Conservation (phyloP, 2,888 invertebrate genomes). For the Amphipyra berbera region DNA sequence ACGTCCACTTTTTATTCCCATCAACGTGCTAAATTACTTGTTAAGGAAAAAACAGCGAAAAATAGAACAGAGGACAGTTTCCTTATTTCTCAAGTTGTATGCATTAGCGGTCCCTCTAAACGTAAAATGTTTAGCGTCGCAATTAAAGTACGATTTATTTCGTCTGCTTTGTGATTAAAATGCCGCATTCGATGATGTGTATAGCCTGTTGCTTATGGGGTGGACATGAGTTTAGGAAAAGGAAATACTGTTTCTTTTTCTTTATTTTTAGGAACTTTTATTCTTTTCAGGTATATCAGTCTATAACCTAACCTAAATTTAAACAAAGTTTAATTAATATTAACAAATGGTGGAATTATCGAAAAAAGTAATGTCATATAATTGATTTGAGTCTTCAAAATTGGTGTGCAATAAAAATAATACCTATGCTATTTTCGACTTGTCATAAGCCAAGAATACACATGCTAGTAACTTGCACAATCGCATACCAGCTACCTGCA, state of each 20-base stretch:
- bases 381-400: too few relatives aligned
- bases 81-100: constrained; percentile 40
- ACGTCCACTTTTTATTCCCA: constrained; percentile 17
- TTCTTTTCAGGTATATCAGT: too few relatives aligned
- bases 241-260: neutral
- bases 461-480: too few relatives aligned
- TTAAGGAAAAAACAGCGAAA: constrained; percentile 27
- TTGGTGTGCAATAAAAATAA: too few relatives aligned
- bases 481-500: too few relatives aligned
- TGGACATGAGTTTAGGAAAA: neutral
- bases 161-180: constrained; percentile 35
- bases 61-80: constrained; percentile 25
- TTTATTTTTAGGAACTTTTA: too few relatives aligned
- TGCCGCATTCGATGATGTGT: constrained; percentile 1
- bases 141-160: constrained; percentile 60
- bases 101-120: constrained; percentile 39
- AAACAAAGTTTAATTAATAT: too few relatives aligned
- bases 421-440: too few relatives aligned
- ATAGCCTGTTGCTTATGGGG: constrained; percentile 5
- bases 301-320: too few relatives aligned
- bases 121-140: constrained; percentile 50
- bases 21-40: constrained; percentile 28
- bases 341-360: too few relatives aligned
- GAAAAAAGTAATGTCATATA: too few relatives aligned
- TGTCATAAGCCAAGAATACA: too few relatives aligned